Evolutionary conservation across 92 coral and sea anemone species (phyloP).

Genomic region (Metridium senile): DNA sequence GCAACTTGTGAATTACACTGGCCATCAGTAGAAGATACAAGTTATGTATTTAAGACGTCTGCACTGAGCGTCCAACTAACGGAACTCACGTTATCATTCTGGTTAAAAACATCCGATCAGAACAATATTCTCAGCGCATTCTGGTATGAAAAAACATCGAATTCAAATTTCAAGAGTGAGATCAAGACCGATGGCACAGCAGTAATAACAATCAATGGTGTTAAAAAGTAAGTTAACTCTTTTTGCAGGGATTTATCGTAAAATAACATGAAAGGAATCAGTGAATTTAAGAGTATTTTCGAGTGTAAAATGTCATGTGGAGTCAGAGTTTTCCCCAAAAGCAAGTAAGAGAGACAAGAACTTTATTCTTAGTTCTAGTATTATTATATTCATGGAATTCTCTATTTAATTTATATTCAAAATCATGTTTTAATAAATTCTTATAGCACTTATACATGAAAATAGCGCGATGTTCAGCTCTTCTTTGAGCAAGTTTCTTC

Average conservation of each 20-base stretch:
- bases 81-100: slow-evolving; percentile 3
- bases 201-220: slow-evolving; percentile 13
- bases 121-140: slow-evolving; percentile 5
- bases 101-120: slow-evolving; percentile 2
- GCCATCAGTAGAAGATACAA: not conserved
- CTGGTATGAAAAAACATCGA: slow-evolving; percentile 9
- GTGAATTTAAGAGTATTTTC: not conserved
- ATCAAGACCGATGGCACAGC: slow-evolving; percentile 24
- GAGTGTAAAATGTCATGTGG: not conserved
- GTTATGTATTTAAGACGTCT: not conserved
- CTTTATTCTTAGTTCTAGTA: not conserved
- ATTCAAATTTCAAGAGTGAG: not conserved
- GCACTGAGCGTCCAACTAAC: not conserved
- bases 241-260: no score
- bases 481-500: no score
- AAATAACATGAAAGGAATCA: not conserved
- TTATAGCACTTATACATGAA: not conserved
- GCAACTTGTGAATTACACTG: slow-evolving; percentile 5
- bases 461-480: not conserved
- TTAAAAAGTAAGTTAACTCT: slow-evolving; percentile 6
- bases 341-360: no score
- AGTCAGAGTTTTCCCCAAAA: no score
- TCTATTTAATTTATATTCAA: no score
- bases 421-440: no score
- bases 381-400: no score